A percentile compares a stretch with the other conserved stretches of the same genome.
phyloP scores from a whole-genome alignment of 2,113 vertebrate species.

The Cathartes aura region DNA sequence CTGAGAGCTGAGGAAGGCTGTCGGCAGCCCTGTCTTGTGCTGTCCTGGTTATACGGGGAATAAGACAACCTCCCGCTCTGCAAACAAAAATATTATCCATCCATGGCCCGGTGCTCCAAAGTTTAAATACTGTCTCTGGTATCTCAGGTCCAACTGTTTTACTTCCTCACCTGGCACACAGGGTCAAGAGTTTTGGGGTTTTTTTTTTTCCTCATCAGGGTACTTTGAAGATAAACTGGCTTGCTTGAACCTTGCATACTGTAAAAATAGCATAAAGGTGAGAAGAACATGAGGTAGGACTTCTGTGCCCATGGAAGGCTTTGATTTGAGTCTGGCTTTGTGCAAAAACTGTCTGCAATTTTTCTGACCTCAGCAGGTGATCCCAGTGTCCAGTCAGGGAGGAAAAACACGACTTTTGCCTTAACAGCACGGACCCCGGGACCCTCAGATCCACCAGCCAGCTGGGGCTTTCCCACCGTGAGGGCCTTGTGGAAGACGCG shows the following conservation, averaged over 20 bases:
- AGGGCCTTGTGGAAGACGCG: accelerated
- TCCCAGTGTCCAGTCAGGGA: background rate
- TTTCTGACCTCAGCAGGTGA: background rate
- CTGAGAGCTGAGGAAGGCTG: background rate
- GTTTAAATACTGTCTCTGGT: background rate
- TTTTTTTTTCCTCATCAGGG: background rate
- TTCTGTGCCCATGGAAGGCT: background rate
- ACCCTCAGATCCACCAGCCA: background rate
- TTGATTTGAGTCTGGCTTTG: background rate
- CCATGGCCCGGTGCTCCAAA: background rate
- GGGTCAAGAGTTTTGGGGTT: accelerated
- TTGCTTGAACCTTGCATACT: background rate
- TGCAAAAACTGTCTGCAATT: background rate
- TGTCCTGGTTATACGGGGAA: background rate
- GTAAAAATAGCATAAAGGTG: background rate
- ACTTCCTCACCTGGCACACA: background rate
- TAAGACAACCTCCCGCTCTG: background rate
- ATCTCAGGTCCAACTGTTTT: background rate
- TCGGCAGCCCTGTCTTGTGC: background rate
- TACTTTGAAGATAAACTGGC: background rate
- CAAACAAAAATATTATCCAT: background rate
- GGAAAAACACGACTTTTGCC: background rate
- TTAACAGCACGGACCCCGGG: background rate
- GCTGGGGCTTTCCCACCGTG: background rate
- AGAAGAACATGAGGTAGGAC: background rate